phyloP scores from a whole-genome alignment of 2,797 vertebrate genomes.

The Sciurus vulgaris region DNA sequence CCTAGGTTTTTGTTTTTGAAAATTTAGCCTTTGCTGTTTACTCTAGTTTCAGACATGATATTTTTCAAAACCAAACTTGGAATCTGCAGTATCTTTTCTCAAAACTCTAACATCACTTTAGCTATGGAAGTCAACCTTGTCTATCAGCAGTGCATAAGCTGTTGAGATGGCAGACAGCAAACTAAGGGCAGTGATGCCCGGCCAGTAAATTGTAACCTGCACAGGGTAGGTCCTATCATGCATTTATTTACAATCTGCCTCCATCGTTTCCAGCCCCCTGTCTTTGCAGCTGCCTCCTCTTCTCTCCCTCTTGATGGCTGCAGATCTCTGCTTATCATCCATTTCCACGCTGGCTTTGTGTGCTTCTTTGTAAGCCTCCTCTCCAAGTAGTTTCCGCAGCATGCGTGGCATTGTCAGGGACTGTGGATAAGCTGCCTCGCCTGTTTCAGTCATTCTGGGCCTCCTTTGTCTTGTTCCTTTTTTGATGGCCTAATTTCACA shows the following conservation, averaged over 20 bases:
- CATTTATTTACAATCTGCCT: constrained; percentile 86
- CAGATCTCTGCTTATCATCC: constrained; percentile 89
- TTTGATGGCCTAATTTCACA: constrained; percentile 88
- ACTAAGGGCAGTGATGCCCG: constrained; percentile 67
- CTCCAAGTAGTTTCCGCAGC: constrained; percentile 77
- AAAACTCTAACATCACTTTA: background rate
- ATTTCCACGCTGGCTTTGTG: constrained; percentile 89
- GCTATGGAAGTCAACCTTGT: constrained; percentile 65
- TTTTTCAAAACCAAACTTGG: constrained; percentile 69
- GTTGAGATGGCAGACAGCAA: constrained; percentile 71
- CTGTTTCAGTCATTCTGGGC: constrained; percentile 76
- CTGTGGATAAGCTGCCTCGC: constrained; percentile 71
- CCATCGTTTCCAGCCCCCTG: constrained; percentile 84
- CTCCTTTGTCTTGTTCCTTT: constrained; percentile 86
- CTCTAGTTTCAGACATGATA: constrained; percentile 74
- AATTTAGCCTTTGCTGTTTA: constrained; percentile 80
- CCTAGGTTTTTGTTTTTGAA: constrained; percentile 75
- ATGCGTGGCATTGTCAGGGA: constrained; percentile 76
- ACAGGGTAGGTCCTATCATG: constrained; percentile 68
- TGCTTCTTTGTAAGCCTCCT: constrained; percentile 85
- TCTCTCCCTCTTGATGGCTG: constrained; percentile 85
- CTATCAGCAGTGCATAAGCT: constrained; percentile 53
- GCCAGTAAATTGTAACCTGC: constrained; percentile 82
- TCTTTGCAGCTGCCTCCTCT: constrained; percentile 88
- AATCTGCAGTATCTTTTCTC: constrained; percentile 32